Conservation (phyloP, 2,888 invertebrate species). For the Himalopsyche kuldschensis region DNA sequence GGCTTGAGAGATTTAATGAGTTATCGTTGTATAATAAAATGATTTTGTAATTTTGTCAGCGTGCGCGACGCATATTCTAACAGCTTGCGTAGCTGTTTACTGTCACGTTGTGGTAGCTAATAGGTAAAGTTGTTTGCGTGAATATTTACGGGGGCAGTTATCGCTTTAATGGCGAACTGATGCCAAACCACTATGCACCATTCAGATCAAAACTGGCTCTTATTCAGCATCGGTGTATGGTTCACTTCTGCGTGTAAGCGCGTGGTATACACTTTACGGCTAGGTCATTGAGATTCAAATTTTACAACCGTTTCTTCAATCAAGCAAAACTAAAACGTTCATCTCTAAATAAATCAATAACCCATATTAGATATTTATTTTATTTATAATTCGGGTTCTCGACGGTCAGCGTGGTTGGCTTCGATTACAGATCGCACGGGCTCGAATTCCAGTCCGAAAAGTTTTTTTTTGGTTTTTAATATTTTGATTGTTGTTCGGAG, state of each 20-base stretch:
- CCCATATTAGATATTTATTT: too few relatives aligned
- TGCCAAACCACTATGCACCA: background rate
- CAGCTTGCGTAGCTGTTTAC: background rate
- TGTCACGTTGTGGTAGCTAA: background rate
- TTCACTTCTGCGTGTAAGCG: background rate
- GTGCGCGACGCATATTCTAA: background rate
- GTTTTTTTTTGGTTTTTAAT: too few relatives aligned
- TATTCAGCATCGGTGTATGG: background rate
- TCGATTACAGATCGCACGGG: too few relatives aligned
- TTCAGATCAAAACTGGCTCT: background rate
- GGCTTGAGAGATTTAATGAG: too few relatives aligned
- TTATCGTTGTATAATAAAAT: background rate
- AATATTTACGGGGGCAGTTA: background rate
- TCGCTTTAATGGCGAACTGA: background rate
- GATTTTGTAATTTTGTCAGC: background rate
- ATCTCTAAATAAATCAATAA: too few relatives aligned
- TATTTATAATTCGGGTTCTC: too few relatives aligned
- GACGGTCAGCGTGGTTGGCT: too few relatives aligned
- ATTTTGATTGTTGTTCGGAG: too few relatives aligned
- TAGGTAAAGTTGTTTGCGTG: background rate
- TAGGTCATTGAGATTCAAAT: background rate
- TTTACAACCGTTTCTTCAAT: background rate
- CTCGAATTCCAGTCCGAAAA: too few relatives aligned
- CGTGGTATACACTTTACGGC: background rate
- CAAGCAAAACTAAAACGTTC: background rate